phyloP scores from a whole-genome alignment of 2,888 invertebrate species.

The Oithona nana region DNA sequence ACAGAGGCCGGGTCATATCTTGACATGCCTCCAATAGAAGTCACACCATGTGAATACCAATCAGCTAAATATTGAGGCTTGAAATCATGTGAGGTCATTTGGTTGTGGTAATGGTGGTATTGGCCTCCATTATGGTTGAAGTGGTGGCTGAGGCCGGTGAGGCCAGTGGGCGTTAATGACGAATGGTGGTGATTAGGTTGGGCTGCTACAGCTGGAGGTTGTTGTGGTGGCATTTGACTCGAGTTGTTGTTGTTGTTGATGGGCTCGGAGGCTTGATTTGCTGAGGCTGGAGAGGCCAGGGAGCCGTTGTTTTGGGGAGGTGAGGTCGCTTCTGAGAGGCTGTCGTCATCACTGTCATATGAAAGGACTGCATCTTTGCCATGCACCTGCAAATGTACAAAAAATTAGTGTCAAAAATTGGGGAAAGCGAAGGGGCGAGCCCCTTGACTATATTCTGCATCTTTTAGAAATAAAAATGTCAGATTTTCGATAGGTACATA shows the following conservation, averaged over 20 bases:
- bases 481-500: slow-evolving; percentile 24
- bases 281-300: slow-evolving; percentile 20
- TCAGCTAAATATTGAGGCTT: slow-evolving; percentile 6
- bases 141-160: neutral
- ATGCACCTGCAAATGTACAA: slow-evolving; percentile 42
- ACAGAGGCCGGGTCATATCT: neutral
- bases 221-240: neutral
- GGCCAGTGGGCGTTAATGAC: neutral
- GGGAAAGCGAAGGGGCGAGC: neutral
- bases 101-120: neutral
- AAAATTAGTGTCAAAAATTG: no score
- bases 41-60: slow-evolving; percentile 5
- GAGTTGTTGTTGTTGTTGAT: slow-evolving; percentile 1
- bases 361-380: slow-evolving; percentile 44
- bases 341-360: slow-evolving; percentile 55
- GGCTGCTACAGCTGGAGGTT: neutral
- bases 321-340: slow-evolving; percentile 19
- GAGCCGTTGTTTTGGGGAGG: slow-evolving; percentile 21
- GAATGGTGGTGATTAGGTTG: neutral
- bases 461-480: neutral
- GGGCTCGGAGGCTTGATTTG: slow-evolving; percentile 23
- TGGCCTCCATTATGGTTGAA: neutral
- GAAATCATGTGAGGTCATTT: neutral
- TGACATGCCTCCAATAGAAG: neutral
- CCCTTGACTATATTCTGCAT: neutral